phyloP scores from a whole-genome alignment of 2,113 vertebrate species.

The Sterrhoptilus dennistouni region DNA sequence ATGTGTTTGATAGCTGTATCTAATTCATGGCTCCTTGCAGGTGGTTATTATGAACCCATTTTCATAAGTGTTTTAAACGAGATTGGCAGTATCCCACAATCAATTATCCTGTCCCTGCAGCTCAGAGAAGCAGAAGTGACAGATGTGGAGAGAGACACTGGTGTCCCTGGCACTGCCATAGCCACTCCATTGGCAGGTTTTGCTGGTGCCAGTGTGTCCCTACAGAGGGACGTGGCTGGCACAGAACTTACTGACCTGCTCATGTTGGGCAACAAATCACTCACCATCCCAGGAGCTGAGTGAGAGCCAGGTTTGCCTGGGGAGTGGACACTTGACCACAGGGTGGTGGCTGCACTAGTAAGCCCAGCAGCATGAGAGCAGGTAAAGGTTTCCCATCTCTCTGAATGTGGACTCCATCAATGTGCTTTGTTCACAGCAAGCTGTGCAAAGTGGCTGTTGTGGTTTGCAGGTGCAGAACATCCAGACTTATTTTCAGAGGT shows the following conservation, averaged over 20 bases:
- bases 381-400: neutral
- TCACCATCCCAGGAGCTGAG: neutral
- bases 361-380: neutral
- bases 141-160: neutral
- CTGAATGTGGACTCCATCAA: rapidly evolving
- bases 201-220: neutral
- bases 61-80: neutral
- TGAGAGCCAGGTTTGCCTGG: neutral
- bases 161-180: neutral
- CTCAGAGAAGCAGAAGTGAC: neutral
- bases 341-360: neutral
- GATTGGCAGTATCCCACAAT: neutral
- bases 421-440: neutral
- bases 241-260: neutral
- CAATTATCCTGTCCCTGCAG: neutral
- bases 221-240: rapidly evolving
- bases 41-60: neutral
- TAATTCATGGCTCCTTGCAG: neutral
- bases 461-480: neutral
- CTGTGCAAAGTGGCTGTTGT: neutral
- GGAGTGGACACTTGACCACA: neutral
- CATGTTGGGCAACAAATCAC: neutral
- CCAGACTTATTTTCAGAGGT: neutral
- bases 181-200: neutral
- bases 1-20: neutral